Base-by-base conservation (phyloP, 2,797 vertebrate species). In the Oreochromis mossambicus region DNA sequence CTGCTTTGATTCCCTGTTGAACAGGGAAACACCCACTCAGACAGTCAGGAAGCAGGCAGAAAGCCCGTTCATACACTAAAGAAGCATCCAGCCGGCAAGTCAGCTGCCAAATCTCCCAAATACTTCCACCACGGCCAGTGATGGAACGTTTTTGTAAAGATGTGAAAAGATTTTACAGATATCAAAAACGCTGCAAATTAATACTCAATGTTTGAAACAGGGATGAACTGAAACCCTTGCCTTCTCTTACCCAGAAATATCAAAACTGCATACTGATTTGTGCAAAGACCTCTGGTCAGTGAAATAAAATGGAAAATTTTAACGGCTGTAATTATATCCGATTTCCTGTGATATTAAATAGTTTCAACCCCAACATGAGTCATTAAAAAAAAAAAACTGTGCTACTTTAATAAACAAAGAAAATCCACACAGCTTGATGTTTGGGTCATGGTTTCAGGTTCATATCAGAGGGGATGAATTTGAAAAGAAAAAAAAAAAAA, bases 21-120 rank as follows among this genome's bases (percentile, higher is more conserved):
- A 80, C 81, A 46, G 26, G 70, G 26, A 50, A 50, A 81, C 92
- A 51, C 90, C 93, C 87, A 89, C 93, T 88, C 85, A 88, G 68
- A 78, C 41, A 63, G 85, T 14, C 41, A 76, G 83, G 50, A 91
- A 86, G 79, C 68, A 87, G 87, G 55, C 86, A 76, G 82, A 75
- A 87, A 80, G 77, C 87, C 85, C n/a, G 79, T 32, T 77, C 77
- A n/a, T 32, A 36, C 26, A 29, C 19, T 46, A 52, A 32, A 78
- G 81, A 83, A 79, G 78, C 55, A 63, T 82, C 80, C 55, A 73
- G 61, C 58, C 34, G 29, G 34, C 61, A 34, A 12, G 19, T 36
- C 63, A 56, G 29, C 75, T 1, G 3, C 8, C 56, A 51, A 55
- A 32, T 24, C 56, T 54, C 46, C 58, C 46, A 52, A 51, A 68